Evolutionary conservation across 2,113 vertebrate genomes (phyloP).

Genomic region (Dicentrarchus labrax): DNA sequence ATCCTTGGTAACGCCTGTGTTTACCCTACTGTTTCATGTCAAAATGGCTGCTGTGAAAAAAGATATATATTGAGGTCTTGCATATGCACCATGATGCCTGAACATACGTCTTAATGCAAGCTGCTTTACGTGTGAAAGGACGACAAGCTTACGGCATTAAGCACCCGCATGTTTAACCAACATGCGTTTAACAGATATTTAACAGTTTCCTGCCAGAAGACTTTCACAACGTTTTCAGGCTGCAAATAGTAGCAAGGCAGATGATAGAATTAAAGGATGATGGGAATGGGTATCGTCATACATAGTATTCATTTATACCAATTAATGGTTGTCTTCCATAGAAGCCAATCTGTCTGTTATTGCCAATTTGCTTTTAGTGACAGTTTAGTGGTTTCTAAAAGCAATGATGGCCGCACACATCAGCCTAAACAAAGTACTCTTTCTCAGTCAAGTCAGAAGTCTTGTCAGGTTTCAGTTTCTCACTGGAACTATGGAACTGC

Average conservation of each 20-base stretch:
- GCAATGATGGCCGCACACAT: neutral
- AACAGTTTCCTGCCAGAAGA: neutral
- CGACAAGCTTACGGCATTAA: neutral
- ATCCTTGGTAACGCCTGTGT: too few species aligned
- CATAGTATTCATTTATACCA: neutral
- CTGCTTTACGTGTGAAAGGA: neutral
- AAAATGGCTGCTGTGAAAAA: too few species aligned
- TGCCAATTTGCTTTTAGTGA: neutral
- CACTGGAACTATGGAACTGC: neutral
- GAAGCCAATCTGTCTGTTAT: neutral
- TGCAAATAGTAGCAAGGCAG: too few species aligned
- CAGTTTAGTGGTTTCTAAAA: neutral
- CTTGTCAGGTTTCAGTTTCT: neutral
- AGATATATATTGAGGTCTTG: neutral
- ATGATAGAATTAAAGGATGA: neutral
- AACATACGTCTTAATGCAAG: neutral
- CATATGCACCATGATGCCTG: neutral
- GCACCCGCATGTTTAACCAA: slow-evolving; percentile 14
- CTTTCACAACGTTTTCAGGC: neutral
- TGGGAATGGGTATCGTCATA: neutral
- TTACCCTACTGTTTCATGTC: too few species aligned
- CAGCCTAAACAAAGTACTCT: neutral
- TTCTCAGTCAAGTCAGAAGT: neutral
- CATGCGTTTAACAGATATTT: neutral
- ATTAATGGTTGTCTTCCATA: neutral